Evolutionary conservation across 2,113 vertebrate genomes (phyloP).

Genomic region (Atlantisia rogersi): DNA sequence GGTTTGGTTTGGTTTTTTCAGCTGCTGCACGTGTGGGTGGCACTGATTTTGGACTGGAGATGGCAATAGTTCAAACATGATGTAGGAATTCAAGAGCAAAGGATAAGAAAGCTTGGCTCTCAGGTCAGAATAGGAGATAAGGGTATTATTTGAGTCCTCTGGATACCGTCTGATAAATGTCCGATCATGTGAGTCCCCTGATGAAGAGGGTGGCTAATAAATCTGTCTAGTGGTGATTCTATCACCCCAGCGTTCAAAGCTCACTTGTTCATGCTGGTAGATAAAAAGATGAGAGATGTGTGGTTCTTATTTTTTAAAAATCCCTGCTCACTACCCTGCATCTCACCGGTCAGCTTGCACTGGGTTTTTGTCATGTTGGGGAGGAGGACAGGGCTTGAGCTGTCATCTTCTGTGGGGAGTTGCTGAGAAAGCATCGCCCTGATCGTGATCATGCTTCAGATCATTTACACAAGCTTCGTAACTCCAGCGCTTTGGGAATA

Average conservation of each 20-base stretch:
- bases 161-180: not conserved
- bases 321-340: not conserved
- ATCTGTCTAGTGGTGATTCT: not conserved
- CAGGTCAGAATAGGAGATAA: not conserved
- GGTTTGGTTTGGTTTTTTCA: not conserved
- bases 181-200: not conserved
- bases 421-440: not conserved
- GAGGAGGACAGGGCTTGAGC: not conserved
- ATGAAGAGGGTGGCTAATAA: not conserved
- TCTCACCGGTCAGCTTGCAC: not conserved
- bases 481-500: not conserved
- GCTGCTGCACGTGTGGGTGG: not conserved
- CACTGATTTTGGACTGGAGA: not conserved
- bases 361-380: not conserved
- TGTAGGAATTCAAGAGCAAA: not conserved
- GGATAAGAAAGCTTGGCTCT: not conserved
- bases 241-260: not conserved
- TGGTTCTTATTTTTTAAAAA: not conserved
- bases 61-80: not conserved
- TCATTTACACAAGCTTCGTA: not conserved
- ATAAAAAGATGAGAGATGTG: not conserved
- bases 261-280: not conserved
- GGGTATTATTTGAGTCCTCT: not conserved
- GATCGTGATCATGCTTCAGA: rapidly evolving
- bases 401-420: not conserved